These are phyloP conservation scores for Drosophila tripunctata DNA, from an alignment of 2,888 invertebrate species.

Conservation along the genomic window DNA sequence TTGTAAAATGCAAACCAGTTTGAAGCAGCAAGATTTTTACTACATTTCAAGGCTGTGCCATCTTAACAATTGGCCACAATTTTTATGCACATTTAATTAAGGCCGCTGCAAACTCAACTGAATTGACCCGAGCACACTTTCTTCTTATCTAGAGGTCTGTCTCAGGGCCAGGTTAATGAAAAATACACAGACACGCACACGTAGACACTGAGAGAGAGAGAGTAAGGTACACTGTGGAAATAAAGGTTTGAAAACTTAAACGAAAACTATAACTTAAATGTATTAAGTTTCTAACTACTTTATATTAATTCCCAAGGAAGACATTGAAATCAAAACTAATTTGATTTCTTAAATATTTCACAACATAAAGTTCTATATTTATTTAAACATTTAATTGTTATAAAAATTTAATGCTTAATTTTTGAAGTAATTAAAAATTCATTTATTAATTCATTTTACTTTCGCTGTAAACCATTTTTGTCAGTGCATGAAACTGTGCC, in stretches of 20 bases:
- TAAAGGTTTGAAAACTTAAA: neutral
- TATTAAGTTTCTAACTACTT: no score
- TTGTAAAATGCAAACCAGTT: neutral
- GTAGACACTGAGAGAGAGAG: no score
- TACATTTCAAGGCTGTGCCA: slow-evolving; percentile 4
- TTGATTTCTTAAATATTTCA: no score
- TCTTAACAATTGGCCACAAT: slow-evolving; percentile 7
- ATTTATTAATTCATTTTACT: no score
- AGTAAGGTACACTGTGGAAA: neutral
- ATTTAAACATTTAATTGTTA: no score
- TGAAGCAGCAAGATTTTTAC: slow-evolving; percentile 1
- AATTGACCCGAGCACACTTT: neutral
- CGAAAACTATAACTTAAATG: no score
- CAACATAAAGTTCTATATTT: no score
- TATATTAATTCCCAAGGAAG: no score
- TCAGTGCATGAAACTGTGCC: slow-evolving; percentile 10
- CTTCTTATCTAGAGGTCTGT: neutral
- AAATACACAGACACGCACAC: slow-evolving; percentile 14
- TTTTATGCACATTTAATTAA: slow-evolving; percentile 41
- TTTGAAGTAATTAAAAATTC: no score
- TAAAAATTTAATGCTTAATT: no score
- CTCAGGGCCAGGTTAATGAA: slow-evolving; percentile 40
- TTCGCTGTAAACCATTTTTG: neutral
- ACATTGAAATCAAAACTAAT: no score
- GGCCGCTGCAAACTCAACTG: neutral